These are phyloP conservation scores for Drosophila suzukii DNA, from an alignment of 1,140 invertebrate species.

Conservation along the genomic window DNA sequence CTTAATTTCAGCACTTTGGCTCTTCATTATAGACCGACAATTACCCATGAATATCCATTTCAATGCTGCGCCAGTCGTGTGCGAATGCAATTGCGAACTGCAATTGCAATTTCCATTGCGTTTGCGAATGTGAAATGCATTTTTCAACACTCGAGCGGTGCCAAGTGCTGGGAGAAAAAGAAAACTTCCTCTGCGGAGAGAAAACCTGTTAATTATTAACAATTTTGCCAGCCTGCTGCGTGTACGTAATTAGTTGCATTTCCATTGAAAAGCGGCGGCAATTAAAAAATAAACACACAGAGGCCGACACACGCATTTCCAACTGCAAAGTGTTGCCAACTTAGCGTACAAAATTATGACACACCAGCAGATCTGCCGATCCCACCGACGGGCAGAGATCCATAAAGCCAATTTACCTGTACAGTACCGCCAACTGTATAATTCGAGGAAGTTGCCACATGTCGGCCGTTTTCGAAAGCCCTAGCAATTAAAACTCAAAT, in stretches of 20 bases:
- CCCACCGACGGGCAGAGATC: conserved; percentile 11
- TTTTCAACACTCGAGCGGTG: conserved; percentile 70
- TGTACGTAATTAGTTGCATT: conserved; percentile 75
- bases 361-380: conserved; percentile 25
- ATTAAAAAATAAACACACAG: conserved; percentile 65
- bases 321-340: conserved; percentile 79
- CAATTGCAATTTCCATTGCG: conserved; percentile 26
- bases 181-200: conserved; percentile 48
- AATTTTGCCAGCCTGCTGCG: conserved; percentile 71
- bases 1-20: conserved; percentile 63
- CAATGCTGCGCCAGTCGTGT: conserved; percentile 35
- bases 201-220: conserved; percentile 83
- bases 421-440: neutral
- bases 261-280: conserved; percentile 75
- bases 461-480: conserved; percentile 36
- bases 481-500: conserved; percentile 43
- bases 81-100: conserved; percentile 54
- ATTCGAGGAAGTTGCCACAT: conserved; percentile 35
- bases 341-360: conserved; percentile 81
- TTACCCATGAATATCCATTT: conserved; percentile 44
- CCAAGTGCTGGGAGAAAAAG: conserved; percentile 35
- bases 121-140: conserved; percentile 45
- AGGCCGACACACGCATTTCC: conserved; percentile 65
- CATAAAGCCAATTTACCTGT: conserved; percentile 37
- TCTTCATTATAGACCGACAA: conserved; percentile 64